Evolutionary conservation across 2,113 vertebrate species (phyloP), one percentile per base, ranked within the genome.

Genomic region (Dolichotis patagonum): DNA sequence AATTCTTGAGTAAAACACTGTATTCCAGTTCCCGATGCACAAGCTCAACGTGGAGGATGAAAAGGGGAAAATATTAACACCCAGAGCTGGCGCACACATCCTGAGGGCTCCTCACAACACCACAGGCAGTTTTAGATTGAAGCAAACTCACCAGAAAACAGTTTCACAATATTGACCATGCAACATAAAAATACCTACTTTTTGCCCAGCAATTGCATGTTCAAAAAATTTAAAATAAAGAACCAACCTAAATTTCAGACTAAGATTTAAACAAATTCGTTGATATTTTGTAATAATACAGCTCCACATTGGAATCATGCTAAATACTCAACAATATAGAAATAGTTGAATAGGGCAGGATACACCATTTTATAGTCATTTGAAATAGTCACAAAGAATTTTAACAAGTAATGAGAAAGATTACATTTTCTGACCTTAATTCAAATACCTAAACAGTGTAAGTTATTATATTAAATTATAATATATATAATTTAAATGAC

Each of bases 231-330:
- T 85, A 82, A 96, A 93, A 69, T 75, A 78, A 87, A 58, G 16
- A 97, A 49, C 4, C 19, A 77, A 49, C 9, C 89, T 93, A 69
- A 94, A 97, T 96, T 73, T n/a, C 62, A n/a, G 58, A 83, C 41
- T 81, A 77, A 60, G 56, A 88, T 62, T 87, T 87, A 86, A 94
- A 87, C 7, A 54, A 4, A 62, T 20, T 73, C n/a, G 63, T 56
- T 54, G 38, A 38, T 85, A 75, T 62, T 88, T 90, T 78, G 86
- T 56, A 89, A 73, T 35, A 77, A 69, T 69, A 30, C 32, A 46
- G 43, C 1, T 90, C 43, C 32, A 90, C 7, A n/a, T 30, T 82
- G 32, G n/a, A 75, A 88, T 69, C 28, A 46, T 49, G 24, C 49
- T 75, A 93, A 38, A 60, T 92, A 85, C 32, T 62, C 46, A 80